phyloP scores from a whole-genome alignment of 2,113 vertebrate species.

The Callionymus lyra region DNA sequence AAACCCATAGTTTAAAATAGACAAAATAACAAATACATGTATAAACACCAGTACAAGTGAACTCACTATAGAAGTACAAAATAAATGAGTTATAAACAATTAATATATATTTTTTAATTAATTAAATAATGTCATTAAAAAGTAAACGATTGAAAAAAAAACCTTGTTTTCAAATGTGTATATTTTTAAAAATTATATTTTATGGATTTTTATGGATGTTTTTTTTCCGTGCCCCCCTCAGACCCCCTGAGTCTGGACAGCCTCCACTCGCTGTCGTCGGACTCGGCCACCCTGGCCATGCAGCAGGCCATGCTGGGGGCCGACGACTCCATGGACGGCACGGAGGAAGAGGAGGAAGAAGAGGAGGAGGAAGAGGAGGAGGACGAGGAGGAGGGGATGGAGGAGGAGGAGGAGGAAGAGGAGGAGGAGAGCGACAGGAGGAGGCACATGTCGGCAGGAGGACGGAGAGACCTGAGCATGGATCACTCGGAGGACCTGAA shows the following conservation, averaged over 20 bases:
- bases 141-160: no score
- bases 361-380: slow-evolving; percentile 79
- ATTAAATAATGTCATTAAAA: no score
- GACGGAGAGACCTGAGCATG: slow-evolving; percentile 76
- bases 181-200: no score
- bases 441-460: slow-evolving; percentile 69
- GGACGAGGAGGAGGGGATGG: slow-evolving; percentile 68
- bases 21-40: no score
- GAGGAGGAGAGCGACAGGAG: slow-evolving; percentile 63
- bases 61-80: no score
- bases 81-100: no score
- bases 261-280: slow-evolving; percentile 89
- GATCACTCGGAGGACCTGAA: slow-evolving; percentile 90
- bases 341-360: slow-evolving; percentile 80
- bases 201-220: neutral
- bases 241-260: slow-evolving; percentile 85
- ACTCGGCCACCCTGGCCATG: slow-evolving; percentile 91
- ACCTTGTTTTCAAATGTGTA: no score
- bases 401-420: slow-evolving; percentile 33
- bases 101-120: no score
- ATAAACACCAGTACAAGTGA: no score
- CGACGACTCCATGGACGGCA: slow-evolving; percentile 91
- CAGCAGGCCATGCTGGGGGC: slow-evolving; percentile 93
- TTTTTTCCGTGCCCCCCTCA: slow-evolving; percentile 28
- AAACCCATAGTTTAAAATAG: no score